Evolutionary conservation across 2,888 invertebrate species (phyloP).

Genomic region (Parnassius smintheus): DNA sequence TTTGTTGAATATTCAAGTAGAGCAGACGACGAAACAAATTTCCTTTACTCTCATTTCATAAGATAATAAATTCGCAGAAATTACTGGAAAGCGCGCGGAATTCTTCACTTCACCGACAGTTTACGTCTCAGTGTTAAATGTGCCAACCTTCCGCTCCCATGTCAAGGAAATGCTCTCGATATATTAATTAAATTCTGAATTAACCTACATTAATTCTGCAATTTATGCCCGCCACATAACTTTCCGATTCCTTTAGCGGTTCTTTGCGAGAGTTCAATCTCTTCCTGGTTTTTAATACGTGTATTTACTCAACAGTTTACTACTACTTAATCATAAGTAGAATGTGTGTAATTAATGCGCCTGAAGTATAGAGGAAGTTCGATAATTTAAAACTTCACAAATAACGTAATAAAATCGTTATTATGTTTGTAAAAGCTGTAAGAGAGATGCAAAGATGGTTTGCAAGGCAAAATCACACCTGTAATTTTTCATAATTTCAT

Average conservation of each 20-base stretch:
- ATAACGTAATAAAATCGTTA: too few relatives aligned
- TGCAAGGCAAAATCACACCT: too few relatives aligned
- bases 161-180: slow-evolving; percentile 26
- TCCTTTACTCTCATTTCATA: slow-evolving; percentile 3
- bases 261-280: slow-evolving; percentile 14
- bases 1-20: background rate
- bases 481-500: too few relatives aligned
- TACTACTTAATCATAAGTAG: too few relatives aligned
- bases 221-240: slow-evolving; percentile 17
- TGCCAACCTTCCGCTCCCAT: slow-evolving; percentile 24
- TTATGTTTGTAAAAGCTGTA: too few relatives aligned
- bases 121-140: slow-evolving; percentile 17
- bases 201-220: slow-evolving; percentile 28
- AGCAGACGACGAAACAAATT: background rate
- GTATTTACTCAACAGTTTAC: background rate
- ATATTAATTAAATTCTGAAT: slow-evolving; percentile 26
- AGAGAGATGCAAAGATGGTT: too few relatives aligned
- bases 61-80: slow-evolving; percentile 18
- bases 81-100: slow-evolving; percentile 12
- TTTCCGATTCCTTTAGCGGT: slow-evolving; percentile 20
- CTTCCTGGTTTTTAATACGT: slow-evolving; percentile 8
- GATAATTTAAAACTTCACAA: too few relatives aligned
- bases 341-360: too few relatives aligned
- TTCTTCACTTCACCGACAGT: slow-evolving; percentile 5
- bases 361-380: too few relatives aligned